Evolutionary conservation across 2,888 invertebrate genomes (phyloP).

Genomic region (Ischnus inquisitorius): DNA sequence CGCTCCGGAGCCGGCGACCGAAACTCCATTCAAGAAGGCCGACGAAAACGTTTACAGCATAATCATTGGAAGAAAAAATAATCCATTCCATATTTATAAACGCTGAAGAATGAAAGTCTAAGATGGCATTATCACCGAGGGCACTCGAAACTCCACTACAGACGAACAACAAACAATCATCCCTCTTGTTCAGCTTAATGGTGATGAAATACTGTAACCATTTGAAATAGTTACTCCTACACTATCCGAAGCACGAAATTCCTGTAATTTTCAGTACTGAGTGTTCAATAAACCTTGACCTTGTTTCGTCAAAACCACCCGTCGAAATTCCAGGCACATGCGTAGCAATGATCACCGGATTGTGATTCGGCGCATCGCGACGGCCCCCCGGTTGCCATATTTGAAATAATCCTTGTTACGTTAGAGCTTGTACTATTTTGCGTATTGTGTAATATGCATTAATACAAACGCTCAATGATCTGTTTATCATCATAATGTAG

Average conservation of each 20-base stretch:
- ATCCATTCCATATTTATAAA: not conserved
- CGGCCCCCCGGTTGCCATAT: constrained; percentile 27
- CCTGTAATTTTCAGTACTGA: constrained; percentile 49
- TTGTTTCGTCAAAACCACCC: constrained; percentile 31
- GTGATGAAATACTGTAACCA: constrained; percentile 37
- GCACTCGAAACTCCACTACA: not conserved
- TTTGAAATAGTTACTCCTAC: constrained; percentile 16
- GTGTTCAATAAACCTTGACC: constrained; percentile 64
- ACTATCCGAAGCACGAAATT: constrained; percentile 12
- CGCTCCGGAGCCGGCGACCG: constrained; percentile 52
- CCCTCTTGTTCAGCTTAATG: not conserved
- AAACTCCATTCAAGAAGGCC: constrained; percentile 65
- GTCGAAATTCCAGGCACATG: constrained; percentile 42
- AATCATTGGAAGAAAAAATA: not conserved
- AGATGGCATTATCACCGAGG: not conserved
- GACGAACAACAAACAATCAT: constrained; percentile 42
- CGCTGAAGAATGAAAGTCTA: not conserved
- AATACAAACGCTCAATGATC: not conserved
- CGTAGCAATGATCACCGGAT: constrained; percentile 26
- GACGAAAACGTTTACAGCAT: constrained; percentile 43
- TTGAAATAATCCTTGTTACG: not conserved
- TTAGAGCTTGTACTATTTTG: not conserved
- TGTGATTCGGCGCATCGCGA: constrained; percentile 21
- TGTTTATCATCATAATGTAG: not conserved
- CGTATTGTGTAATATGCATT: not conserved